phyloP scores from a whole-genome alignment of 1,140 invertebrate genomes.

The Bombus picipes region DNA sequence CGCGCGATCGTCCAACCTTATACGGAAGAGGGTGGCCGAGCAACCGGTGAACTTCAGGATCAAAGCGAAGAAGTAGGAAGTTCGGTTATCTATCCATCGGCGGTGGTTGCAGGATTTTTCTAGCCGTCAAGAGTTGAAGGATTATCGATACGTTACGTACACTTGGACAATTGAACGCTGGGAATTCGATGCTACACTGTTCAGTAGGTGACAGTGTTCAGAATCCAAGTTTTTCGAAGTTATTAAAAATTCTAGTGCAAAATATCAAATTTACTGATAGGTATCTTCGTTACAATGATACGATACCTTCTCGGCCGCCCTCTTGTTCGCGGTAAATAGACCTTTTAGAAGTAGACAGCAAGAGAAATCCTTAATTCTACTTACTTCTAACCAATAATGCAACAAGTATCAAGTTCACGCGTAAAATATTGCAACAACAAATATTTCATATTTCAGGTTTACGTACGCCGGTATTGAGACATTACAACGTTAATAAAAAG shows the following conservation, averaged over 20 bases:
- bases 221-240: neutral
- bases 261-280: too few species aligned
- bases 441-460: neutral
- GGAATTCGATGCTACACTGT: neutral
- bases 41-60: neutral
- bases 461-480: neutral
- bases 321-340: neutral
- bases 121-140: neutral
- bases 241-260: neutral
- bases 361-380: too few species aligned
- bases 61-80: neutral
- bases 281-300: neutral
- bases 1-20: slow-evolving; percentile 64
- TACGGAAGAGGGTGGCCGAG: slow-evolving; percentile 33
- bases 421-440: neutral
- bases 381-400: too few species aligned
- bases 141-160: neutral
- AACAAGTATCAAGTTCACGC: too few species aligned
- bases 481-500: neutral
- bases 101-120: neutral
- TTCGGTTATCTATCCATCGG: neutral
- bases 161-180: neutral
- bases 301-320: neutral
- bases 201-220: neutral
- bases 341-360: too few species aligned